phyloP scores from a whole-genome alignment of 2,113 vertebrate species.

The Carlito syrichta region DNA sequence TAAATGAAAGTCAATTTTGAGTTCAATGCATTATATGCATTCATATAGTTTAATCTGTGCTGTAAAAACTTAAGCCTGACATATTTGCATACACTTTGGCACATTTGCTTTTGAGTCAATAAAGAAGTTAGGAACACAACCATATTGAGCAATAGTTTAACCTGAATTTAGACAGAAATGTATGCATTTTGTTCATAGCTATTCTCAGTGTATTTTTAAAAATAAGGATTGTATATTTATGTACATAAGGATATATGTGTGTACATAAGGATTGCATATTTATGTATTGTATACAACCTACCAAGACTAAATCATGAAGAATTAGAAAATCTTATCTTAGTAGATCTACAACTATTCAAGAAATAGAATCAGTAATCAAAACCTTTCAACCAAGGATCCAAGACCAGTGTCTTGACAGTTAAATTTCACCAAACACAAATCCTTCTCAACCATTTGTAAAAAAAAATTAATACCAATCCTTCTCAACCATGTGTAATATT shows the following conservation, averaged over 20 bases:
- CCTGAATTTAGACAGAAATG: not conserved
- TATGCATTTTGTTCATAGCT: not conserved
- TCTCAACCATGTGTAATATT: not conserved
- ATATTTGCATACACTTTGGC: not conserved
- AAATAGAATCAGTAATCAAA: not conserved
- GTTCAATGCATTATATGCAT: not conserved
- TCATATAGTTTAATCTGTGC: not conserved
- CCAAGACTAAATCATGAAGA: too few species aligned
- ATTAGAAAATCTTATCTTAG: too few species aligned
- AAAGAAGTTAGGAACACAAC: not conserved
- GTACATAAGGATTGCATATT: not conserved
- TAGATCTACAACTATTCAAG: too few species aligned
- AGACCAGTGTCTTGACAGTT: not conserved
- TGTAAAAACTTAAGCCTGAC: not conserved
- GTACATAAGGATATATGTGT: not conserved
- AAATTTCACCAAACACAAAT: not conserved
- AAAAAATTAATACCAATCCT: not conserved
- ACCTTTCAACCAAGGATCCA: not conserved
- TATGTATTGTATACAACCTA: not conserved
- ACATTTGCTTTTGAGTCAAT: not conserved
- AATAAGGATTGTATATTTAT: not conserved
- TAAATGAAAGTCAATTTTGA: not conserved
- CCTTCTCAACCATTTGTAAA: not conserved
- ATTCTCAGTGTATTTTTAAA: not conserved
- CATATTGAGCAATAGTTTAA: not conserved